Evolutionary conservation across 2,888 invertebrate genomes (phyloP), one percentile per base, ranked within the genome.

Genomic region (Andrena bicolor): DNA sequence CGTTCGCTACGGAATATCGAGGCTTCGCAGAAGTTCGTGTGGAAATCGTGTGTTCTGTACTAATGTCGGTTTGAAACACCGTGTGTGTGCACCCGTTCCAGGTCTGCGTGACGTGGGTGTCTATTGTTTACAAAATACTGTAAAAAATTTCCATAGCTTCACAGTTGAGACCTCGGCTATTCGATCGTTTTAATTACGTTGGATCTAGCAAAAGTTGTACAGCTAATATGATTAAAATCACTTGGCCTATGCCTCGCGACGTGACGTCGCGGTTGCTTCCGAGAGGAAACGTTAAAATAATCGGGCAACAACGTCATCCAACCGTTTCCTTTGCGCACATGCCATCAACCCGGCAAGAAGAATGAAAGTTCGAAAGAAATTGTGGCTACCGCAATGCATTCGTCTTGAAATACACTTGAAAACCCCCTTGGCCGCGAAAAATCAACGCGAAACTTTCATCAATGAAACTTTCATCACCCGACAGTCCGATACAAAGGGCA

Each of bases 51-150:
- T 78, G n/a, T 30, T 28, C n/a, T 69, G 32, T 70, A 35, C 23
- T 32, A 49, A 60, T 53, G 61, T 26, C 53, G 49, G 66, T 64
- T 49, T 53, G n/a, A 66, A 48, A 41, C 51, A 56, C 58, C 64
- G 56, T 61, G 61, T 49, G 23, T 64, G 41, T 66, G 53, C 69
- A 72, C 61, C 20, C 35, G 63, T 72, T 65, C 41, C 58, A 49
- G 53, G 35, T 80, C 63, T 66, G 69, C 61, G 75, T 75, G 53
- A 77, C 30, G 71, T 86, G 76, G 66, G 71, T 64, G 56, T 79
- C 66, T 71, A 41, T 79, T 72, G 75, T 65, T 88, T 88, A 88
- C 69, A 88, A 88, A 88, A 87, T 84, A 82, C 85, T 76, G 88
- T 82, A 88, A 88, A 88, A 85, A 88, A 83, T 80, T 68, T 63